Evolutionary conservation across 2,888 invertebrate genomes (phyloP).

Genomic region (Dasypolia templi): DNA sequence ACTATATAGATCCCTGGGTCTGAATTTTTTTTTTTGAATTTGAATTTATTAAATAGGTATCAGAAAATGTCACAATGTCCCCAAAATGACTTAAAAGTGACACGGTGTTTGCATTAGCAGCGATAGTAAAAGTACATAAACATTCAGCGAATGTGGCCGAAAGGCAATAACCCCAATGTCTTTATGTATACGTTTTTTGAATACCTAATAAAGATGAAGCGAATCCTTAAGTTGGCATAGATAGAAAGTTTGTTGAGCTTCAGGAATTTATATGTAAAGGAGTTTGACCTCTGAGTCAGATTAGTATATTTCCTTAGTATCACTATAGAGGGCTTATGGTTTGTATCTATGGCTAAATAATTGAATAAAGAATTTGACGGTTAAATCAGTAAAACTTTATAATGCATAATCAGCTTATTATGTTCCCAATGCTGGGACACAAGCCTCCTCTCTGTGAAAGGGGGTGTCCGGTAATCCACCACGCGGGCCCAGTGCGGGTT

Average conservation of each 20-base stretch:
- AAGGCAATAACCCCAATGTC: slow-evolving; percentile 57
- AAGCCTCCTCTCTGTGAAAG: no score
- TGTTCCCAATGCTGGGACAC: no score
- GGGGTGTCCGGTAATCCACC: no score
- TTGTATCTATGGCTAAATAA: neutral
- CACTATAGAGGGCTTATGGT: neutral
- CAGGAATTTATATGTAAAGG: slow-evolving; percentile 23
- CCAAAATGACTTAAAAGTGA: slow-evolving; percentile 21
- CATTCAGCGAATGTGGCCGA: slow-evolving; percentile 38
- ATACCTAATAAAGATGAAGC: slow-evolving; percentile 28
- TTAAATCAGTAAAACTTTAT: neutral
- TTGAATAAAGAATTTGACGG: neutral
- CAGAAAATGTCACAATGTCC: slow-evolving; percentile 11
- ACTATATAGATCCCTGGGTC: no score
- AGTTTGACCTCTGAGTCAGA: slow-evolving; percentile 24
- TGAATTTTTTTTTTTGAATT: no score
- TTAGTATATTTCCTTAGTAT: neutral
- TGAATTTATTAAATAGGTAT: no score
- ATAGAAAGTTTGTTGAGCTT: slow-evolving; percentile 46
- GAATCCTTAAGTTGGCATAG: slow-evolving; percentile 28
- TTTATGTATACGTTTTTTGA: slow-evolving; percentile 19
- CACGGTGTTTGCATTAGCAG: slow-evolving; percentile 38
- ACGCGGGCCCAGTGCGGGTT: no score
- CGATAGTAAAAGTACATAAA: slow-evolving; percentile 60
- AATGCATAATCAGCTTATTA: no score